Evolutionary conservation across 2,888 invertebrate species (phyloP).

Genomic region (Serripes groenlandicus): DNA sequence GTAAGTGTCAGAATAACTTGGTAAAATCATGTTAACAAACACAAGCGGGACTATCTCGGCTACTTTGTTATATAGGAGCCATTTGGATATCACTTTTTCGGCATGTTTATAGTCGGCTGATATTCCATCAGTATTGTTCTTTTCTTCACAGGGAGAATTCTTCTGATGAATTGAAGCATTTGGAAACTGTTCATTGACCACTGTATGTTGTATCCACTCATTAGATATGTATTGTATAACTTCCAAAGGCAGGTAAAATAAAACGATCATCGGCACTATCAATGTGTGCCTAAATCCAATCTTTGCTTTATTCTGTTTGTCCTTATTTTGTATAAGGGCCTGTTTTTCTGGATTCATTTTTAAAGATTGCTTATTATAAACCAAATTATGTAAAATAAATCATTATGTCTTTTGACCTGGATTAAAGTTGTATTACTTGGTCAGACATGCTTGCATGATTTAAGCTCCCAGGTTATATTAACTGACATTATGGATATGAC

Average conservation of each 20-base stretch:
- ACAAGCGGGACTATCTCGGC: slow-evolving; percentile 34
- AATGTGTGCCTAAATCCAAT: neutral
- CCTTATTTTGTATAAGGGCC: neutral
- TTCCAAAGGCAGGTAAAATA: slow-evolving; percentile 7
- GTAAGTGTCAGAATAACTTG: slow-evolving; percentile 47
- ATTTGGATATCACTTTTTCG: slow-evolving; percentile 14
- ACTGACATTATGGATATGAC: too few species aligned
- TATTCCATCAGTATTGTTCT: neutral
- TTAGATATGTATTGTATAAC: slow-evolving; percentile 36
- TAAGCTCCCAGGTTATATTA: too few species aligned
- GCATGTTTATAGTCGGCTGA: slow-evolving; percentile 2
- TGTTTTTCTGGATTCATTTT: slow-evolving; percentile 18
- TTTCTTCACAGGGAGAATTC: slow-evolving; percentile 6
- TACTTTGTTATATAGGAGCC: slow-evolving; percentile 34
- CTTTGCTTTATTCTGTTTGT: neutral
- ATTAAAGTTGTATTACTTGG: too few species aligned
- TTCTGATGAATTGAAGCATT: slow-evolving; percentile 12
- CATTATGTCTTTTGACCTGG: too few species aligned
- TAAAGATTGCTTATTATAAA: neutral
- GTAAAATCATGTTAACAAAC: slow-evolving; percentile 32
- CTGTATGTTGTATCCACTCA: slow-evolving; percentile 54
- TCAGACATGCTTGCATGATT: too few species aligned
- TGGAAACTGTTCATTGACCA: slow-evolving; percentile 12
- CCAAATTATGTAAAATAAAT: too few species aligned
- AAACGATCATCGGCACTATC: slow-evolving; percentile 8